Conservation (phyloP, 2,888 invertebrate genomes). For the Beris morrisii region DNA sequence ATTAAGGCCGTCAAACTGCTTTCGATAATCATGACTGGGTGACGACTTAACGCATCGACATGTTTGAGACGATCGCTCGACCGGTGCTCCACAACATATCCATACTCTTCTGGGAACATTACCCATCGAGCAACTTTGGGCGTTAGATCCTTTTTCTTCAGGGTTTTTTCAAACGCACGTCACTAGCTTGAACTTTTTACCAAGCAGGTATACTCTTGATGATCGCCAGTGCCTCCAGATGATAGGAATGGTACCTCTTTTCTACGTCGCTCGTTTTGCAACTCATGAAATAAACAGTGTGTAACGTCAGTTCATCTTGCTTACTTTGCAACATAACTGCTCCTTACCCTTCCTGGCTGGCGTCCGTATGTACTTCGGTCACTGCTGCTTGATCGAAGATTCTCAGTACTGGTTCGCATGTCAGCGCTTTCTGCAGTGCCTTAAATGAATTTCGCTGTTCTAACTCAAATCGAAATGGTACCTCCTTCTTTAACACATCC, state of each 20-base stretch:
- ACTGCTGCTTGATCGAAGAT: too few relatives aligned
- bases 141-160: constrained; percentile 37
- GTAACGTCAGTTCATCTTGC: constrained; percentile 6
- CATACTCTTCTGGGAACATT: constrained; percentile 41
- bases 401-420: too few relatives aligned
- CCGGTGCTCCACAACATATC: constrained; percentile 41
- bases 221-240: constrained; percentile 31
- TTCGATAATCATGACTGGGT: constrained; percentile 29
- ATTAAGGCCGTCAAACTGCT: neutral
- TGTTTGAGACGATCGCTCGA: constrained; percentile 37
- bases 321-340: constrained; percentile 14
- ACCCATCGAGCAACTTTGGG: constrained; percentile 40
- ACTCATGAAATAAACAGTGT: constrained; percentile 28
- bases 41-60: constrained; percentile 38
- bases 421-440: constrained; percentile 13
- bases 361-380: constrained; percentile 22
- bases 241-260: constrained; percentile 27
- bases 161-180: constrained; percentile 38
- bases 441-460: constrained; percentile 42
- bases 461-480: constrained; percentile 36
- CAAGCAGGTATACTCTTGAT: constrained; percentile 41
- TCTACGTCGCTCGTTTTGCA: constrained; percentile 23
- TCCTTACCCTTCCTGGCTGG: neutral
- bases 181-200: constrained; percentile 37
- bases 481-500: constrained; percentile 36